These are phyloP conservation scores for Gallirallus australis DNA, from an alignment of 2,797 vertebrate species.

Conservation along the genomic window DNA sequence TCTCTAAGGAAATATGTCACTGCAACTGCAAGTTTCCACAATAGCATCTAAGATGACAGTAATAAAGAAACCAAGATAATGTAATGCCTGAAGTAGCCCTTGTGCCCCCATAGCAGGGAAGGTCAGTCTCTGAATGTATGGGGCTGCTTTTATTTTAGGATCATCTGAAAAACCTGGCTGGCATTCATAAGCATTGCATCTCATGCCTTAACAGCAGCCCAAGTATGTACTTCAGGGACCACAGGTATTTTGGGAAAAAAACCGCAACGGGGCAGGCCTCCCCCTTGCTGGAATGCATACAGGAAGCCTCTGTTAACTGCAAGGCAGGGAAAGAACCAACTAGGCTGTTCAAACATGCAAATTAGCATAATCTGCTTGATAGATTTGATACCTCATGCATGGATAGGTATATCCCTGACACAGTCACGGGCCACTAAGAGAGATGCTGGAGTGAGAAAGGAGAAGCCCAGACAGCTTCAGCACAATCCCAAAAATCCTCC, in stretches of 20 bases:
- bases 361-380: rapidly evolving
- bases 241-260: background rate
- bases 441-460: rapidly evolving
- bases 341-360: background rate
- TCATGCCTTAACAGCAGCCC: background rate
- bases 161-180: background rate
- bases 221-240: background rate
- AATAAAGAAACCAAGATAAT: background rate
- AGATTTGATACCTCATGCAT: background rate
- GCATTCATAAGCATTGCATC: rapidly evolving
- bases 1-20: background rate
- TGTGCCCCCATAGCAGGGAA: background rate
- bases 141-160: background rate
- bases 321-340: background rate
- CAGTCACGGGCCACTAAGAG: rapidly evolving
- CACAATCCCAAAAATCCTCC: rapidly evolving
- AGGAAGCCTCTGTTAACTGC: background rate
- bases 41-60: rapidly evolving
- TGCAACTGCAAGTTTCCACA: background rate
- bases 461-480: background rate
- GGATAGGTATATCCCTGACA: background rate
- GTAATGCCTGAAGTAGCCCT: background rate
- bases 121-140: background rate
- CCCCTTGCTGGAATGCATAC: background rate
- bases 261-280: background rate